Base-by-base conservation (phyloP, 2,797 vertebrate genomes). In the Eupleurogrammus muticus region DNA sequence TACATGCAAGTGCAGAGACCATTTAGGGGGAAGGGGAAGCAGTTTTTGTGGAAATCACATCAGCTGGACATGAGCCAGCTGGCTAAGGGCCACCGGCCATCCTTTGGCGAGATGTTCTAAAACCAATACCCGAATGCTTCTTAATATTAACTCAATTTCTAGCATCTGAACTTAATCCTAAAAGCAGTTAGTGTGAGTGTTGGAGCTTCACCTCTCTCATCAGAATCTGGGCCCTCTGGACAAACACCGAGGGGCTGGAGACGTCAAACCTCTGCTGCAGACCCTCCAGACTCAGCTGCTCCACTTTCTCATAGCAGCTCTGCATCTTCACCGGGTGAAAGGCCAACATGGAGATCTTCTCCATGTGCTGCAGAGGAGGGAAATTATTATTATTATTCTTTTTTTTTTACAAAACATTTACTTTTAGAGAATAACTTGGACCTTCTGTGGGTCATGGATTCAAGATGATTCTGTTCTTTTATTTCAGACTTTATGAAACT, bases 321-420 rank as follows among this genome's bases (percentile, higher is more conserved):
- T 97, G 96, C 98, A 99, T 99, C 93, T 99, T 99, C 68, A 99
- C 95, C 0, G 98, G 97, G 79, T 99, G 97, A 89, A 96, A 98
- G 1, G 97, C 97, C 78, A 99, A 92, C 93, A 97, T 96, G 64
- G 96, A 97, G 49, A 99, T 87, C 85, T 94, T 96, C 69, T 97
- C 96, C 97, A 99, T 96, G 83, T 96, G 93, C 98, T 99, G 84
- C 49, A 42, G 61, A 34, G 9, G n/a, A n/a, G n/a, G n/a, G n/a
- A 17, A 34, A 6, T 32, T 20, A n/a, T n/a, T n/a, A n/a, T n/a
- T n/a, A n/a, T n/a, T n/a, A n/a, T n/a, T n/a, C n/a, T n/a, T n/a
- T n/a, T n/a, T n/a, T n/a, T n/a, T n/a, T n/a, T n/a, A n/a, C n/a
- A n/a, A n/a, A n/a, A n/a, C n/a, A n/a, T n/a, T n/a, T n/a, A n/a